phyloP scores from a whole-genome alignment of 2,797 vertebrate species.

The Takifugu ocellatus region DNA sequence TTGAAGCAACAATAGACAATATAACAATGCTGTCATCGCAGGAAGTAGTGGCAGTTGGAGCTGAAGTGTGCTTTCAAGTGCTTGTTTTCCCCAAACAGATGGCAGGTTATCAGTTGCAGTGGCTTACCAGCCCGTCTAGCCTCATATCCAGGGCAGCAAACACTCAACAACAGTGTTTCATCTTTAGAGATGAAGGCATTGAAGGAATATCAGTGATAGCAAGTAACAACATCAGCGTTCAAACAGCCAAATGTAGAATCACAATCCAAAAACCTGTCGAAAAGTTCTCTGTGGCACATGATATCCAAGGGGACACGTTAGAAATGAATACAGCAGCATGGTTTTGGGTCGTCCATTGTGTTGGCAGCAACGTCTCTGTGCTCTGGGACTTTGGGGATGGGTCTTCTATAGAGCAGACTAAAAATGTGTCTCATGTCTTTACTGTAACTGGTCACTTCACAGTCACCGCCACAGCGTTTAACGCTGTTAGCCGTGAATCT shows the following conservation, averaged over 20 bases:
- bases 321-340: conserved; percentile 38
- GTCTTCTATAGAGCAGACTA: conserved; percentile 35
- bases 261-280: conserved; percentile 65
- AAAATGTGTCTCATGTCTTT: conserved; percentile 68
- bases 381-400: conserved; percentile 80
- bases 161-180: conserved; percentile 60
- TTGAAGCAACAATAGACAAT: conserved; percentile 59
- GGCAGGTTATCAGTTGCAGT: conserved; percentile 60
- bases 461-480: conserved; percentile 64
- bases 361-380: conserved; percentile 64
- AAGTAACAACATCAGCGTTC: conserved; percentile 68
- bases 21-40: conserved; percentile 46
- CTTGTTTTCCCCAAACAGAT: conserved; percentile 47
- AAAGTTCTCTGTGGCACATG: conserved; percentile 47
- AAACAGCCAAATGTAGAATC: conserved; percentile 53
- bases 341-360: conserved; percentile 62
- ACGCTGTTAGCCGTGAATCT: conserved; percentile 64
- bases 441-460: conserved; percentile 55
- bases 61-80: conserved; percentile 62
- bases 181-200: conserved; percentile 66
- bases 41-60: conserved; percentile 47
- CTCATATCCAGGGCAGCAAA: conserved; percentile 23
- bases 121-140: conserved; percentile 52
- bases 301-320: conserved; percentile 38
- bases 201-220: conserved; percentile 62